A percentile compares a stretch with the other conserved stretches of the same genome.
Evolutionary conservation across 2,113 vertebrate genomes (phyloP).

Genomic region (Bambusicola thoracicus): DNA sequence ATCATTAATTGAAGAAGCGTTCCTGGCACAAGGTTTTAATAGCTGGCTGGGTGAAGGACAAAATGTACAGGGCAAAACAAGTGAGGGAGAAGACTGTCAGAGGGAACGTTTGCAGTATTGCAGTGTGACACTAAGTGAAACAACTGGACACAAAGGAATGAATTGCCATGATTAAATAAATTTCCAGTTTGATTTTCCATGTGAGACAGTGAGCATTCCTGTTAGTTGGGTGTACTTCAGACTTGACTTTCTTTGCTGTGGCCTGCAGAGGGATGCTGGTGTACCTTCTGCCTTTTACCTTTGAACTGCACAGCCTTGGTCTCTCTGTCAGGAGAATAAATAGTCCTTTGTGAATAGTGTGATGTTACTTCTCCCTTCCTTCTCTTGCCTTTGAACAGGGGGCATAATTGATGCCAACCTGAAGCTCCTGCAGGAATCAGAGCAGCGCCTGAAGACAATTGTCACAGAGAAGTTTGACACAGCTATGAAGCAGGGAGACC

Average conservation of each 20-base stretch:
- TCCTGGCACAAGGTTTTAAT: background rate
- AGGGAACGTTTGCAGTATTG: background rate
- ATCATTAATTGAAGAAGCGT: background rate
- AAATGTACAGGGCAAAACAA: background rate
- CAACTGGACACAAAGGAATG: background rate
- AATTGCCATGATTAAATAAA: background rate
- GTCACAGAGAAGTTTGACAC: constrained; percentile 91
- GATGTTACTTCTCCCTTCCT: background rate
- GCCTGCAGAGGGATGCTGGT: background rate
- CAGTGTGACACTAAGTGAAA: background rate
- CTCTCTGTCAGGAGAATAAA: background rate
- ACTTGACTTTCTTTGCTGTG: background rate
- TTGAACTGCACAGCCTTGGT: background rate
- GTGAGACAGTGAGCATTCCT: background rate
- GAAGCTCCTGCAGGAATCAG: constrained; percentile 91
- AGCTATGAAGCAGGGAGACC: constrained; percentile 89
- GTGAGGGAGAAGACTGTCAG: background rate
- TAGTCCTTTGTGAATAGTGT: background rate
- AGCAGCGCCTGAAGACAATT: constrained; percentile 90
- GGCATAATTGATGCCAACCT: constrained; percentile 94
- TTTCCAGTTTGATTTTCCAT: fast-evolving
- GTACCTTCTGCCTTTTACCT: background rate
- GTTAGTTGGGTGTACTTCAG: background rate
- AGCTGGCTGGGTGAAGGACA: background rate
- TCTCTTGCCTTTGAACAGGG: constrained; percentile 75